Evolutionary conservation across 2,797 vertebrate genomes (phyloP).

Genomic region (Liasis olivaceus): DNA sequence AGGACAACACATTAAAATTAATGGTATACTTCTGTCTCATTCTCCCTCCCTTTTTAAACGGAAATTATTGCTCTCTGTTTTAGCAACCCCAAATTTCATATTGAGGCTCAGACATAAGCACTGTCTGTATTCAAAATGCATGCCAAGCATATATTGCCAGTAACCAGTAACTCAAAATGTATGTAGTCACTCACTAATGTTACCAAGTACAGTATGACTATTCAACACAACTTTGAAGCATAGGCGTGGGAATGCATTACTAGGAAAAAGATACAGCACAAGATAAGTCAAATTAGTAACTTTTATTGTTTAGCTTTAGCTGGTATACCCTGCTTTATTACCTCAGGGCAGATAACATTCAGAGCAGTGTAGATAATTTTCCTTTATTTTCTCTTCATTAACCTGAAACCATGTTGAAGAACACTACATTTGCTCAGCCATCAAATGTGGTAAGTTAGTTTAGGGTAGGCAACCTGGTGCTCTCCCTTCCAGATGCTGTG

Average conservation of each 20-base stretch:
- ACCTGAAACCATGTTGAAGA: not conserved
- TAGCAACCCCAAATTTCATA: not conserved
- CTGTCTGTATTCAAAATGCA: not conserved
- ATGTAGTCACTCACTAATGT: not conserved
- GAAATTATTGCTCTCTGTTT: conserved; percentile 22
- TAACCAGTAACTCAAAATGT: not conserved
- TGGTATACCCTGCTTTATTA: not conserved
- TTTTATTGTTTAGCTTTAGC: not conserved
- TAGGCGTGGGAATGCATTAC: not conserved
- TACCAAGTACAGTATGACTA: not conserved
- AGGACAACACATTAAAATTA: conserved; percentile 4
- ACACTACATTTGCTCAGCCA: not conserved
- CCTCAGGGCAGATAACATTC: not conserved
- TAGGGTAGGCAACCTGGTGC: not conserved
- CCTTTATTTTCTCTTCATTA: not conserved
- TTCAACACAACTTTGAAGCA: not conserved
- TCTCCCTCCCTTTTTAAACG: not conserved
- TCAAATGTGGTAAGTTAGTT: not conserved
- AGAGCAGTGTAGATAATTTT: not conserved
- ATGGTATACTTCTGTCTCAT: conserved; percentile 6
- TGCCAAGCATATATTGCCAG: not conserved
- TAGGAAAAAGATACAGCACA: not conserved
- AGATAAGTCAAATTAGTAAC: not conserved
- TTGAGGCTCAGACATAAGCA: not conserved
- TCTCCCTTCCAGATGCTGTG: not conserved